Conservation (phyloP, 1,140 invertebrate species). For the Papilio xuthus region DNA sequence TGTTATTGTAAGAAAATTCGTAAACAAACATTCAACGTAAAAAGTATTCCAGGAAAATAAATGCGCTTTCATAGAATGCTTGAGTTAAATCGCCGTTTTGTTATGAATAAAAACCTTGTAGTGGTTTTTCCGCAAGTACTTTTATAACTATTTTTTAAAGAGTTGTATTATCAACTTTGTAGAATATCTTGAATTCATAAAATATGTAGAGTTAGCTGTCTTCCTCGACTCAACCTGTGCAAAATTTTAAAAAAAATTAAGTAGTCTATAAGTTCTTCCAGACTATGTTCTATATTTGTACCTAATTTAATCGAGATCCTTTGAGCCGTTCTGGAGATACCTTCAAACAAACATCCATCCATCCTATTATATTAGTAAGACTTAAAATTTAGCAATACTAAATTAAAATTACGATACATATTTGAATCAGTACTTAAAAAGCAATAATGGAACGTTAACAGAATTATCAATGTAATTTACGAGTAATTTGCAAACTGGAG, state of each 20-base stretch:
- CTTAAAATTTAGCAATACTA: too few relatives aligned
- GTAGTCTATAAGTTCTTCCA: too few relatives aligned
- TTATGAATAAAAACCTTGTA: background rate
- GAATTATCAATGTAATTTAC: constrained; percentile 6
- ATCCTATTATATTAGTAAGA: too few relatives aligned
- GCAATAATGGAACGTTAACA: background rate
- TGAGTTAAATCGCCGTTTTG: background rate
- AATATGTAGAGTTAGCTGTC: too few relatives aligned
- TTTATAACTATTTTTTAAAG: background rate
- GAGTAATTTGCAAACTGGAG: constrained; percentile 3
- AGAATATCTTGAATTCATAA: too few relatives aligned
- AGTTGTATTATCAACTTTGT: too few relatives aligned
- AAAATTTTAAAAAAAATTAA: too few relatives aligned
- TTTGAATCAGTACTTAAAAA: background rate
- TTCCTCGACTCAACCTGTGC: too few relatives aligned
- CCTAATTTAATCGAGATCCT: too few relatives aligned
- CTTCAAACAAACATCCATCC: too few relatives aligned
- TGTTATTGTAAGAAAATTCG: background rate
- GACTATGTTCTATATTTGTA: too few relatives aligned
- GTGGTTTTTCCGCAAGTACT: background rate
- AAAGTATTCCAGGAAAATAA: background rate
- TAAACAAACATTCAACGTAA: background rate
- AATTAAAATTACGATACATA: background rate
- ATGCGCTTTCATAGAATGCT: background rate
- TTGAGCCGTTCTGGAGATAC: too few relatives aligned